These are phyloP conservation scores for Pseudochirops cupreus DNA, from an alignment of 2,797 vertebrate species.

Conservation along the genomic window DNA sequence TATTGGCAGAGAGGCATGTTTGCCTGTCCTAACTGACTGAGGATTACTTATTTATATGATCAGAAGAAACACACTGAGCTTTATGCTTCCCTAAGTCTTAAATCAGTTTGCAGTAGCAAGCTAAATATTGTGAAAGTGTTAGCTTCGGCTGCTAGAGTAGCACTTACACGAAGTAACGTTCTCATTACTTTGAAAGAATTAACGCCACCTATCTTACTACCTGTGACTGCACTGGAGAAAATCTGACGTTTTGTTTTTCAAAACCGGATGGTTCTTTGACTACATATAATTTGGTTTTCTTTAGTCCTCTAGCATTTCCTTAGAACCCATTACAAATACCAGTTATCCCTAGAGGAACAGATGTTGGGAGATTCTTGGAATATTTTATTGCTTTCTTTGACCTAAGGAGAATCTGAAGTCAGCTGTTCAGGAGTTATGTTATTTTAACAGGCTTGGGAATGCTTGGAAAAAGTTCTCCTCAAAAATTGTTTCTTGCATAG, in stretches of 20 bases:
- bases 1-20: conserved; percentile 34
- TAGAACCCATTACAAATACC: neutral
- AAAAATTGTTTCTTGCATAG: neutral
- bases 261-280: neutral
- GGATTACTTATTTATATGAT: conserved; percentile 44
- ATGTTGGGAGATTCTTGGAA: neutral
- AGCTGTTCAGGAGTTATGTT: neutral
- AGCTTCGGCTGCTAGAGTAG: neutral
- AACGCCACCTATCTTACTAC: neutral
- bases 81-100: conserved; percentile 13
- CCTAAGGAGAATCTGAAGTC: neutral
- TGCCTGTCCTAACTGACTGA: conserved; percentile 24
- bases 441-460: neutral
- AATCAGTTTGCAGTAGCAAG: conserved; percentile 15
- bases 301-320: conserved; percentile 1
- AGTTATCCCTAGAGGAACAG: neutral
- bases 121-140: neutral
- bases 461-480: neutral
- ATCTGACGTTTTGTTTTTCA: neutral
- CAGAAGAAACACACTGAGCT: conserved; percentile 8
- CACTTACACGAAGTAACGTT: neutral
- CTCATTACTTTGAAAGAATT: neutral
- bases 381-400: neutral
- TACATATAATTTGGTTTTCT: neutral
- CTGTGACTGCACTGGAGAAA: neutral